Evolutionary conservation across 2,888 invertebrate genomes (phyloP), one percentile per base, ranked within the genome.

Genomic region (Geotrupes spiniger): DNA sequence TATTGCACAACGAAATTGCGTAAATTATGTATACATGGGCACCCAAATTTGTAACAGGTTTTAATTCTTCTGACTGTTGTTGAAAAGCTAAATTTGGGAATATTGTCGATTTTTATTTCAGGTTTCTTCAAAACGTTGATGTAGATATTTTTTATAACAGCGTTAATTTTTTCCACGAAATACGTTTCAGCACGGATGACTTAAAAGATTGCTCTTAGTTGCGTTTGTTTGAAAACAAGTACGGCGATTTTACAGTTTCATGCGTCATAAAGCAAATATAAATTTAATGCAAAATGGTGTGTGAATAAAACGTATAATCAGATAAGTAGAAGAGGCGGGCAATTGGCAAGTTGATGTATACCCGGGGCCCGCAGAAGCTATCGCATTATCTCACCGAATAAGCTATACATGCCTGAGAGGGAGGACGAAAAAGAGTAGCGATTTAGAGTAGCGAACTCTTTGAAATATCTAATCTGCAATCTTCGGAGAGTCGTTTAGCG

Each of bases 391-490:
- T 60, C 55, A 54, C 51, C 57, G 57, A 58, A 58, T 59, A 61
- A 58, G 56, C 59, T 55, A 58, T 56, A 58, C 59, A 59, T 15
- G 16, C 52, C 45, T 46, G 51, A 53, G 52, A 55, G 53, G 51
- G 56, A 57, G 61, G 59, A 63, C 60, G 63, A 68, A 66, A 68
- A 68, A 68, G 67, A n/a, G n/a, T n/a, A n/a, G 68, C 67, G 68
- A 69, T 69, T 69, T 66, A 68, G 63, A 65, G 63, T 66, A 61
- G 56, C 62, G 61, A 63, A 64, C 61, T 64, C 64, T 63, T 58
- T 60, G 61, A 66, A 68, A 69, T 69, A 70, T 69, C 69, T 69
- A 69, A 70, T 68, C 68, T 68, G 63, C 63, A 66, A 69, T 69
- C 69, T 69, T 66, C 64, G 63, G 66, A 68, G 68, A 65, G 68